Evolutionary conservation across 2,888 invertebrate genomes (phyloP), one percentile per base, ranked within the genome.

Genomic region (Rhogogaster chlorosoma): DNA sequence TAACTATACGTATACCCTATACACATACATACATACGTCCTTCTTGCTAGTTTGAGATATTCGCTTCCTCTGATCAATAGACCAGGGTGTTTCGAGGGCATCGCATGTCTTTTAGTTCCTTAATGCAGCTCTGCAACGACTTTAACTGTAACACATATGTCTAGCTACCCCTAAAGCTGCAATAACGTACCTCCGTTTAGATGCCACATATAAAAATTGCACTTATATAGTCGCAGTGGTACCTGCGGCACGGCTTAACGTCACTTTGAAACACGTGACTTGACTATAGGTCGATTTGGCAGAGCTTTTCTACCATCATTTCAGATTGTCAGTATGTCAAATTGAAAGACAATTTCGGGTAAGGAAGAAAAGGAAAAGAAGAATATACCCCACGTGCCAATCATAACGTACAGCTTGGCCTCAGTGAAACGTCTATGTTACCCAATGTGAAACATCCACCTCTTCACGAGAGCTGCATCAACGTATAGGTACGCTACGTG

Each of bases 51-150:
- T 57, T n/a, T 49, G 26, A 6, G 80, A 80, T 61, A 61, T 57
- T 22, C 36, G 1, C 26, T 61, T 57, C 61, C 29, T 12, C 10
- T 61, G 80, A n/a, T 80, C 80, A 61, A 80, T 80, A 80, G 26
- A 26, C 57, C 61, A 18, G 61, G 22, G 38, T 29, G 80, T 80
- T 80, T 80, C 80, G 80, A 80, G 80, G 36, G 61, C 80, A 26
- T 77, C 29, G 29, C 77, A 53, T 57, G 80, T 80, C 57, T 22
- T 80, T 38, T 22, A 38, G 77, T 77, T 38, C 26, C 61, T 57
- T 61, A 22, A 80, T 80, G 57, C 80, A 61, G 57, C 61, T 80
- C 80, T 80, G 38, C 61, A 80, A 15, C 7, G 15, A 36, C 29
- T 6, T 36, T 5, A 61, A 80, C 61, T 80, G 22, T 12, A 18